phyloP scores from a whole-genome alignment of 2,113 vertebrate species.

The Eudyptes chrysolophus region DNA sequence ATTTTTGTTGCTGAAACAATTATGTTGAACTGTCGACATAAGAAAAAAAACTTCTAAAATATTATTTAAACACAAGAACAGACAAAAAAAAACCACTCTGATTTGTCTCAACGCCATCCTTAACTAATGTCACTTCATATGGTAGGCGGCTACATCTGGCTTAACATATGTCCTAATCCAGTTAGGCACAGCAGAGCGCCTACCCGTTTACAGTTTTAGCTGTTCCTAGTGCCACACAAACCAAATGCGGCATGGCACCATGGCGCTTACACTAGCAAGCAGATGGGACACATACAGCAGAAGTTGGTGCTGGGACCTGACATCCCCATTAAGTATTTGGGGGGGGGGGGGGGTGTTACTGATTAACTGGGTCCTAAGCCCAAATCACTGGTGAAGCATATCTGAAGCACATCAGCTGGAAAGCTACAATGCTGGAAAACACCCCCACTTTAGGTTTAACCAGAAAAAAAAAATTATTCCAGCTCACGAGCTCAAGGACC shows the following conservation, averaged over 20 bases:
- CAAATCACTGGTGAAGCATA: neutral
- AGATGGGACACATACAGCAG: accelerated
- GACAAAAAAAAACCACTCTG: neutral
- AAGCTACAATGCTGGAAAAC: neutral
- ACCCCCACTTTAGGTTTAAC: neutral
- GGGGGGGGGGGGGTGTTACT: accelerated
- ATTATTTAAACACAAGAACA: neutral
- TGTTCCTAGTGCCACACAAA: neutral
- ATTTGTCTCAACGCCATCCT: neutral
- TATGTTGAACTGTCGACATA: neutral
- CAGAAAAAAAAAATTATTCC: too few relatives aligned
- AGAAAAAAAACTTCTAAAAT: neutral
- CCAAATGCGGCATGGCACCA: accelerated
- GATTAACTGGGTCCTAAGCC: neutral
- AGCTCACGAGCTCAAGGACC: neutral
- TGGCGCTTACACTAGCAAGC: accelerated
- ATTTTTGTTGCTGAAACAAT: neutral
- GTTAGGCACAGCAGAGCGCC: neutral
- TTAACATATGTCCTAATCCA: neutral
- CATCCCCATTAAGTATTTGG: accelerated
- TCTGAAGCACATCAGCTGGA: neutral
- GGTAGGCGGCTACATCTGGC: neutral
- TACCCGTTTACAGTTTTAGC: accelerated
- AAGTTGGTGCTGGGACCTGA: neutral
- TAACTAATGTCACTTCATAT: neutral